Percentiles rank a stretch among this genome's conserved stretches.
Evolutionary conservation across 1,140 invertebrate genomes (phyloP).

Genomic region (Pseudachorutes palmiensis): DNA sequence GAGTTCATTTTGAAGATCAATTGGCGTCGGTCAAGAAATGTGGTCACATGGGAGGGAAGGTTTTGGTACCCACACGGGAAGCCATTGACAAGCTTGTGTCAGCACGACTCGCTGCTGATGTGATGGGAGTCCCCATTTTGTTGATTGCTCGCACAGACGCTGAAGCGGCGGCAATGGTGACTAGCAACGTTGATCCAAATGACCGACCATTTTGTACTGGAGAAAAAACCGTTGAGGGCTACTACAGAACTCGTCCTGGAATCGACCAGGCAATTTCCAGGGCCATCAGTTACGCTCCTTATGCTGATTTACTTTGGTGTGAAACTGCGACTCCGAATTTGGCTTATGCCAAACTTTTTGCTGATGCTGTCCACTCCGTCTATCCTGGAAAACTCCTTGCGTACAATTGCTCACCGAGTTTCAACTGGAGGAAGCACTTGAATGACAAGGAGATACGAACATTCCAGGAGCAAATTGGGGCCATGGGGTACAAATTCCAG

Average conservation of each 20-base stretch:
- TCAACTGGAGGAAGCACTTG: constrained; percentile 44
- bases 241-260: constrained; percentile 36
- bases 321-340: constrained; percentile 42
- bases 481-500: constrained; percentile 45
- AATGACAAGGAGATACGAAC: constrained; percentile 41
- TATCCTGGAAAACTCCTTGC: constrained; percentile 44
- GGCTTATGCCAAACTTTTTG: constrained; percentile 41
- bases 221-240: constrained; percentile 42
- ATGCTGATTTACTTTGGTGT: constrained; percentile 44
- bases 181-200: constrained; percentile 42
- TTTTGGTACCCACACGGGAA: constrained; percentile 42
- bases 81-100: constrained; percentile 44
- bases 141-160: constrained; percentile 43
- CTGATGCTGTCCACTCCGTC: constrained; percentile 41
- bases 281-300: constrained; percentile 43
- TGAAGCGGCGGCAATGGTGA: constrained; percentile 40
- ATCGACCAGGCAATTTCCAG: constrained; percentile 42
- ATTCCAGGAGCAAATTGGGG: constrained; percentile 43
- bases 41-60: constrained; percentile 42
- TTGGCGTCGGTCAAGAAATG: constrained; percentile 45
- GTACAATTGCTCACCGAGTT: constrained; percentile 44
- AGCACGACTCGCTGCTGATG: constrained; percentile 43
- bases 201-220: constrained; percentile 43
- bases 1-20: constrained; percentile 45
- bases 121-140: constrained; percentile 43